These are phyloP conservation scores for Ctenochaetus hawaiiensis DNA, from an alignment of 2,797 vertebrate genomes.

Conservation along the genomic window DNA sequence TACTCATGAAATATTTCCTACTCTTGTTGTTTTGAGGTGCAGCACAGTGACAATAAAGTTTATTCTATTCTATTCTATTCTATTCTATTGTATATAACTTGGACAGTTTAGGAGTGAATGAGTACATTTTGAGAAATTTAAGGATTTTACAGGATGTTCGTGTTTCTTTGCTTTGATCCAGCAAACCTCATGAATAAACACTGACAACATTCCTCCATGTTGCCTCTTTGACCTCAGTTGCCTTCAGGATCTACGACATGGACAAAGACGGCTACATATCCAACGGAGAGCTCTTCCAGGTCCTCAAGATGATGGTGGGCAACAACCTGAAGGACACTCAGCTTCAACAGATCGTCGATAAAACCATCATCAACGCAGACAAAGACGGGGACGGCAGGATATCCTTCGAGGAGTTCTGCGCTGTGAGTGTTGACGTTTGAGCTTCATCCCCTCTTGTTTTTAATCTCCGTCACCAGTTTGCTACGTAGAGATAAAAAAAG, in stretches of 20 bases:
- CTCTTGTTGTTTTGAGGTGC: too few species aligned
- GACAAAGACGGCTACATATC: slow-evolving; percentile 96
- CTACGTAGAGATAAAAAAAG: too few species aligned
- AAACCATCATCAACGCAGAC: slow-evolving; percentile 92
- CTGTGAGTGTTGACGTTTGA: slow-evolving; percentile 82
- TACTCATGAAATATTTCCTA: too few species aligned
- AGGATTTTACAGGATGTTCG: too few species aligned
- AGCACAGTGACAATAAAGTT: too few species aligned
- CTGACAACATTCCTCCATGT: not conserved
- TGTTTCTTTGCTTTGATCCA: too few species aligned
- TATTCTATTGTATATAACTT: too few species aligned
- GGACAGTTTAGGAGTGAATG: too few species aligned
- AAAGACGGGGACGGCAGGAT: slow-evolving; percentile 93
- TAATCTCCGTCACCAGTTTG: too few species aligned
- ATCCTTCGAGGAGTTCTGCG: slow-evolving; percentile 95
- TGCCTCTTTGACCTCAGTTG: slow-evolving; percentile 3
- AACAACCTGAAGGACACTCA: slow-evolving; percentile 97
- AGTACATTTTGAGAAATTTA: too few species aligned
- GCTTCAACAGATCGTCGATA: slow-evolving; percentile 92
- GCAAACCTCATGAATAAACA: not conserved
- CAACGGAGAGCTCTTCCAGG: slow-evolving; percentile 95
- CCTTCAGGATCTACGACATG: slow-evolving; percentile 94
- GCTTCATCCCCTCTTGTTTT: not conserved
- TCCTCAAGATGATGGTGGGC: slow-evolving; percentile 97
- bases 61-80: too few species aligned